Conservation (phyloP, 2,113 vertebrate species). For the Tachysurus vachellii region DNA sequence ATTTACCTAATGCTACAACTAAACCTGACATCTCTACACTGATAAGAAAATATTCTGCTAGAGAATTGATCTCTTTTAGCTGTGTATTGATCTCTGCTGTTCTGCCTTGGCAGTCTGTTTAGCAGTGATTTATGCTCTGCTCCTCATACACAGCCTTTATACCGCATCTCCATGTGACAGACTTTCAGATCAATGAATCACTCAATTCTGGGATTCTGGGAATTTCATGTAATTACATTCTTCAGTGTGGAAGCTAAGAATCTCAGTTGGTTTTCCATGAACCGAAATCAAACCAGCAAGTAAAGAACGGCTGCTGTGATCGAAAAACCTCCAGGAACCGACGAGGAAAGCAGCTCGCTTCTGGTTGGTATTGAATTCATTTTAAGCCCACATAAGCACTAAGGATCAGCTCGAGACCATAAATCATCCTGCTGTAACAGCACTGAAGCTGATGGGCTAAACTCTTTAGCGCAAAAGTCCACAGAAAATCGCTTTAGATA, state of each 20-base stretch:
- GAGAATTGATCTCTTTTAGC: neutral
- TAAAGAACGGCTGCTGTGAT: neutral
- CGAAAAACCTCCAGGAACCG: neutral
- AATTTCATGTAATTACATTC: neutral
- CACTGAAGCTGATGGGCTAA: neutral
- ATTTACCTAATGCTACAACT: neutral
- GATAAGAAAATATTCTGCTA: neutral
- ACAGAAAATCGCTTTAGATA: constrained; percentile 34
- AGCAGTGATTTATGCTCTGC: constrained; percentile 29
- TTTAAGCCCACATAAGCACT: constrained; percentile 27
- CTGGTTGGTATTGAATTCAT: neutral
- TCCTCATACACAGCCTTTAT: constrained; percentile 13
- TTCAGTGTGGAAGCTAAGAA: neutral
- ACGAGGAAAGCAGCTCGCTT: neutral
- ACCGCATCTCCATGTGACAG: constrained; percentile 4
- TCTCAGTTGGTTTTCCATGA: neutral
- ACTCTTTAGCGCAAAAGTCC: constrained; percentile 52
- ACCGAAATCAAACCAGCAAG: neutral
- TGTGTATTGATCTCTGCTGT: constrained; percentile 2
- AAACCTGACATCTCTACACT: neutral
- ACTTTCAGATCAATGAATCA: constrained; percentile 32
- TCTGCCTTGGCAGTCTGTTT: constrained; percentile 30
- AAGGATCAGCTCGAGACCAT: constrained; percentile 28
- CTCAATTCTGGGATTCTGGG: neutral
- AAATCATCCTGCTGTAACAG: constrained; percentile 36